Evolutionary conservation across 2,888 invertebrate species (phyloP).

Genomic region (Keiferia lycopersicella): DNA sequence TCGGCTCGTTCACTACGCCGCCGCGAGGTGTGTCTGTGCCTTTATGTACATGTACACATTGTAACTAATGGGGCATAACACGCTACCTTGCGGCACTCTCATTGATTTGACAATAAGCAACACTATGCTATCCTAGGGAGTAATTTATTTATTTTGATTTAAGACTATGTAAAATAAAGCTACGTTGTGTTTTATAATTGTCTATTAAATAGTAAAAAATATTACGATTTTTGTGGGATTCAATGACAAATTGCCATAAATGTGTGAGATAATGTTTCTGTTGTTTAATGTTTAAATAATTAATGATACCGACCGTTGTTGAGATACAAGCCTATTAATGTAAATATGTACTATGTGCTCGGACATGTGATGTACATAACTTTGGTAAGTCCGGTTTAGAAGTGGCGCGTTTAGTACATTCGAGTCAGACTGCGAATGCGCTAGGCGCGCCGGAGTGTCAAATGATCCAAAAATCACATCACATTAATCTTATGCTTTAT

Average conservation of each 20-base stretch:
- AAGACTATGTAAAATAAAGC: conserved; percentile 77
- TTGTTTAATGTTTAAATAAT: conserved; percentile 65
- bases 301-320: conserved; percentile 50
- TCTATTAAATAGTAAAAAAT: conserved; percentile 65
- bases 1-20: neutral
- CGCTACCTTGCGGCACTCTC: conserved; percentile 15
- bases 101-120: conserved; percentile 79
- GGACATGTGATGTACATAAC: conserved; percentile 49
- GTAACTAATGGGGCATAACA: conserved; percentile 44
- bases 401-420: conserved; percentile 34
- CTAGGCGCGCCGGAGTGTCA: neutral
- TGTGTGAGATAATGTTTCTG: conserved; percentile 75
- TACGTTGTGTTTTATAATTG: conserved; percentile 78
- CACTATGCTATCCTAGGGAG: conserved; percentile 66
- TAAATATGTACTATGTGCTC: conserved; percentile 68
- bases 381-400: conserved; percentile 5
- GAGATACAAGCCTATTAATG: conserved; percentile 51
- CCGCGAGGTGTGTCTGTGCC: conserved; percentile 29
- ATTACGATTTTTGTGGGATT: conserved; percentile 62
- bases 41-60: conserved; percentile 68
- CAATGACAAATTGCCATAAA: conserved; percentile 75
- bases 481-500: conserved; percentile 48
- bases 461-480: conserved; percentile 40
- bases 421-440: conserved; percentile 3
- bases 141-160: conserved; percentile 79